Evolutionary conservation across 2,888 invertebrate genomes (phyloP), one percentile per base, ranked within the genome.

Genomic region (Andrena hattorfiana): DNA sequence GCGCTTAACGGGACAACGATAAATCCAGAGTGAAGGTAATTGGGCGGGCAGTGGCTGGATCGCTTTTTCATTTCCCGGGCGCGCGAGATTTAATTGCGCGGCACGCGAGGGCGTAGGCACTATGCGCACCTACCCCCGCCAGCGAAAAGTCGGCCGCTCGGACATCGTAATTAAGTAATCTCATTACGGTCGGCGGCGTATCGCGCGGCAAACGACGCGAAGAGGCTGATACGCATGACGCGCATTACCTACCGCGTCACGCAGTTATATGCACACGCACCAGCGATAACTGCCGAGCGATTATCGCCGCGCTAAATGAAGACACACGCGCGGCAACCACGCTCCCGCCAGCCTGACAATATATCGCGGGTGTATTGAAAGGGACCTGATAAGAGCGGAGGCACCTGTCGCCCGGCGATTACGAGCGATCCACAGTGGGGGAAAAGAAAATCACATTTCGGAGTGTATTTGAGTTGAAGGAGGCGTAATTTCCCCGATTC

Each of bases 221-320:
- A 73, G 76, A 62, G 48, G 32, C 66, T 62, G 66, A 74, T 73
- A 82, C 70, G 63, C 64, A 51, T 63, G 78, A 64, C 72, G 64
- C 35, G 54, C 48, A 70, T 70, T 76, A 48, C 69, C 54, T 23
- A 56, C 56, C 56, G 54, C 54, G 51, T 48, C 71, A 63, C 70
- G 62, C 71, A 28, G 56, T 73, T 56, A 56, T 48, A 68, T 10
- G 72, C 51, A 51, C 59, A 68, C 62, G 59, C 42, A 59, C 32
- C 51, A 10, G 54, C 10, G 59, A 66, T 64, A 80, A 71, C 76
- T 30, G 32, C 10, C 32, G 48, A 35, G 23, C 42, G 74, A 75
- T 82, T 78, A 78, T 78, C 66, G 73, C 32, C 48, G n/a, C 8
- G 30, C 68, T 70, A 77, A 83, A 81, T 56, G 81, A 73, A 73